Evolutionary conservation across 2,113 vertebrate species (phyloP).

Genomic region (Alligator sinensis): DNA sequence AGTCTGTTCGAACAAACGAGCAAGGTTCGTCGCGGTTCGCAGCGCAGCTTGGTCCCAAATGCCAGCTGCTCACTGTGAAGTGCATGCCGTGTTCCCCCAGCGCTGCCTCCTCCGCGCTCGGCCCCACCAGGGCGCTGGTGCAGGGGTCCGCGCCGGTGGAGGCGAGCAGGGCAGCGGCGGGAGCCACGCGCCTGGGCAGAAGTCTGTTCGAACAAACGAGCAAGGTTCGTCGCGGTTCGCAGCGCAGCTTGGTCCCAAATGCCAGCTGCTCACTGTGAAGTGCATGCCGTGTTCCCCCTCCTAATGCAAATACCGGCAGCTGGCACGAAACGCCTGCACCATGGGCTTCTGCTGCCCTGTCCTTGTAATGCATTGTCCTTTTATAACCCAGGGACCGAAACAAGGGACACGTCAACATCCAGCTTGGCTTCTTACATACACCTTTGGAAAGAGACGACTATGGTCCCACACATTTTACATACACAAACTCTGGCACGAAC

Average conservation of each 20-base stretch:
- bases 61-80: no score
- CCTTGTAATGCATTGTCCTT: neutral
- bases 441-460: neutral
- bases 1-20: slow-evolving; percentile 23
- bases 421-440: rapidly evolving
- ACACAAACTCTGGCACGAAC: neutral
- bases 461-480: neutral
- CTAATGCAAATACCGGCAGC: rapidly evolving
- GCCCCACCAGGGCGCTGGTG: neutral
- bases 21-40: neutral
- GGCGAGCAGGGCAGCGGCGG: no score
- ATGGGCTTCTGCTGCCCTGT: no score
- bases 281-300: rapidly evolving
- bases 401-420: neutral
- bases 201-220: slow-evolving; percentile 23
- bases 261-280: no score
- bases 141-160: no score
- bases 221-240: neutral
- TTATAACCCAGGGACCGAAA: neutral
- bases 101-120: neutral
- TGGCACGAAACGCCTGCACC: no score
- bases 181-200: no score
- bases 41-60: no score
- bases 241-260: no score
- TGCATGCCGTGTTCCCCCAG: rapidly evolving